Percentiles rank a stretch among this genome's conserved stretches.
Evolutionary conservation across 2,797 vertebrate species (phyloP).

Genomic region (Coregonus suidteri): DNA sequence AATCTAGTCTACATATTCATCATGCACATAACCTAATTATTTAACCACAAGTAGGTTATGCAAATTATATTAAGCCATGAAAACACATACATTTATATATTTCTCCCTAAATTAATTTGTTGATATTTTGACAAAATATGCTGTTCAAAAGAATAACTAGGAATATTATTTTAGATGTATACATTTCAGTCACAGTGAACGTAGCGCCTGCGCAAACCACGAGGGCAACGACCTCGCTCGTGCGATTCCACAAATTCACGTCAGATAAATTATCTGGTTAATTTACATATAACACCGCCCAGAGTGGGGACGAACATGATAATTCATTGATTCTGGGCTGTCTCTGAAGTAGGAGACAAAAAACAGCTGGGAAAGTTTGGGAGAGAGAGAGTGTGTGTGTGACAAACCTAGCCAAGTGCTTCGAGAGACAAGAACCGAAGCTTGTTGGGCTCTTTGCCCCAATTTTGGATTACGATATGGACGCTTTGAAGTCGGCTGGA

Average conservation of each 20-base stretch:
- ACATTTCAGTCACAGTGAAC: not conserved
- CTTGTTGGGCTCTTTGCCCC: slow-evolving; percentile 61
- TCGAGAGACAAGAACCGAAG: slow-evolving; percentile 34
- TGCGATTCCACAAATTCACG: slow-evolving; percentile 52
- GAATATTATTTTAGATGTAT: not conserved
- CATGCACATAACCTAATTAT: not conserved
- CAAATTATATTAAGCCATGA: too few species aligned
- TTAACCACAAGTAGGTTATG: too few species aligned
- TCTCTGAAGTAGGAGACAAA: slow-evolving; percentile 39
- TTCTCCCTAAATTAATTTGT: not conserved
- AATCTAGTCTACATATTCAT: not conserved
- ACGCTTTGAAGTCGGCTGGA: slow-evolving; percentile 93
- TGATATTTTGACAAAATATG: not conserved
- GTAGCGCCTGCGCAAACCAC: slow-evolving; percentile 37
- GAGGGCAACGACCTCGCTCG: not conserved
- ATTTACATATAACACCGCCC: slow-evolving; percentile 81
- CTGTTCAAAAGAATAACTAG: not conserved
- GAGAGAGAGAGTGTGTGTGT: not conserved
- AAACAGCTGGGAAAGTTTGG: slow-evolving; percentile 66
- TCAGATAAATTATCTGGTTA: slow-evolving; percentile 60
- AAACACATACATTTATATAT: too few species aligned
- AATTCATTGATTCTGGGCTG: slow-evolving; percentile 61
- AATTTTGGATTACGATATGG: slow-evolving; percentile 76
- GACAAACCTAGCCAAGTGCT: slow-evolving; percentile 27
- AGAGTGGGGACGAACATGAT: slow-evolving; percentile 66